Evolutionary conservation across 2,113 vertebrate genomes (phyloP).

Genomic region (Oryctolagus cuniculus): mOryCun1.1 NC_091442.1:66156001-66156500

Average conservation of each 20-base stretch:
- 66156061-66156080: too few species aligned
- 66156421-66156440: not conserved
- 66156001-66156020: too few species aligned
- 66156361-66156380: not conserved
- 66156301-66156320: not conserved
- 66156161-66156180: too few species aligned
- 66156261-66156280: not conserved
- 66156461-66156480: not conserved
- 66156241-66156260: not conserved
- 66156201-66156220: too few species aligned
- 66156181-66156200: too few species aligned
- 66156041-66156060: too few species aligned
- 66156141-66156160: too few species aligned
- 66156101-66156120: too few species aligned
- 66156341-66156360: not conserved
- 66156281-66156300: not conserved
- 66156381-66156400: not conserved
- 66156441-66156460: not conserved
- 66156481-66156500: not conserved
- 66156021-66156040: too few species aligned
- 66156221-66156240: not conserved
- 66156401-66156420: constrained; percentile 16
- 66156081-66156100: too few species aligned
- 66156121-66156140: too few species aligned
- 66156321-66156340: not conserved